A percentile compares a stretch with the other conserved stretches of the same genome.
These are phyloP conservation scores for Anagrus nilaparvatae DNA, from an alignment of 1,140 invertebrate species.

Conservation along the genomic window DNA sequence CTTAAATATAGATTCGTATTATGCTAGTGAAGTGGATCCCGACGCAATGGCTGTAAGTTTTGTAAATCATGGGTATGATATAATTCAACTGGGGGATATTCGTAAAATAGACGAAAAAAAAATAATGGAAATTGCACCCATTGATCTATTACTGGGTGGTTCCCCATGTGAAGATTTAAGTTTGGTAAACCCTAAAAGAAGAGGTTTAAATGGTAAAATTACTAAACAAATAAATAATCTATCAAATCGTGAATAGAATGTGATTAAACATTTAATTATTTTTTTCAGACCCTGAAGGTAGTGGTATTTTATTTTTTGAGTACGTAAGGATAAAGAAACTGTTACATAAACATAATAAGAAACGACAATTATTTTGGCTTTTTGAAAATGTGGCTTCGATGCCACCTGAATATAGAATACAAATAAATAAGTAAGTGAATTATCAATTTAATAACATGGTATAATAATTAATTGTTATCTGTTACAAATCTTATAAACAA, in stretches of 20 bases:
- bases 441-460: background rate
- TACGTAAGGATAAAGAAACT: slow-evolving; percentile 41
- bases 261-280: background rate
- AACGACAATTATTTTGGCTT: slow-evolving; percentile 45
- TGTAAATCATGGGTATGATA: slow-evolving; percentile 35
- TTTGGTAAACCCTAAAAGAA: slow-evolving; percentile 45
- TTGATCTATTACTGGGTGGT: slow-evolving; percentile 53
- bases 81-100: slow-evolving; percentile 41
- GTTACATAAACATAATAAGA: slow-evolving; percentile 32
- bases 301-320: slow-evolving; percentile 49
- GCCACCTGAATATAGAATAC: slow-evolving; percentile 37
- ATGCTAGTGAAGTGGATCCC: slow-evolving; percentile 47
- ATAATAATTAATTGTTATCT: no score
- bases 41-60: slow-evolving; percentile 42
- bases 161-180: slow-evolving; percentile 54
- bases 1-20: slow-evolving; percentile 32
- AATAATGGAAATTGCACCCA: slow-evolving; percentile 41
- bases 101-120: slow-evolving; percentile 26
- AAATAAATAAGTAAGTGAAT: slow-evolving; percentile 37
- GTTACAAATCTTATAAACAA: no score
- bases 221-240: no score
- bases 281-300: slow-evolving; percentile 42
- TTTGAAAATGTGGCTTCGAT: slow-evolving; percentile 54
- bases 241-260: no score
- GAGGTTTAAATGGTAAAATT: slow-evolving; percentile 49